Percentiles rank a stretch among this genome's conserved stretches.
Evolutionary conservation across 2,113 vertebrate genomes (phyloP).

Genomic region (Mustela lutreola): DNA sequence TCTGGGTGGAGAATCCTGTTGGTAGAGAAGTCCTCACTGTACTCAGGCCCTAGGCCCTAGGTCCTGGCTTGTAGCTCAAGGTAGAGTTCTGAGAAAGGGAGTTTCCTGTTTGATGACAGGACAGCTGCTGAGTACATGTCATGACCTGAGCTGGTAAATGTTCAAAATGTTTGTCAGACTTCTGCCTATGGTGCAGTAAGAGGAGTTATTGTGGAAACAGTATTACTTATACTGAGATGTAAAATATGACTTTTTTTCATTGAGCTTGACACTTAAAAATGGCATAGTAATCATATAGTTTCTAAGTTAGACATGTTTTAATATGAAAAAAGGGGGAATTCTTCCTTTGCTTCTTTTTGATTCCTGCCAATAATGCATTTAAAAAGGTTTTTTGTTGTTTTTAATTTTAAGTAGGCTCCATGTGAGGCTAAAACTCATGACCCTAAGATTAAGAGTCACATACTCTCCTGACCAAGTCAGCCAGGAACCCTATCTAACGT

Average conservation of each 20-base stretch:
- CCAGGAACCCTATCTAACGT: background rate
- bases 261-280: background rate
- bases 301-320: background rate
- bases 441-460: background rate
- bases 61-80: background rate
- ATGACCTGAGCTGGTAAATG: background rate
- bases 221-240: background rate
- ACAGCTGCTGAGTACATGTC: background rate
- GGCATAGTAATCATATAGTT: background rate
- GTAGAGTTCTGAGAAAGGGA: background rate
- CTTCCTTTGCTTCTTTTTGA: background rate
- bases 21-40: background rate
- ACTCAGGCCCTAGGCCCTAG: background rate
- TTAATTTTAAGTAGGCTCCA: background rate
- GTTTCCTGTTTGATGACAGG: background rate
- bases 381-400: background rate
- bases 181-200: background rate
- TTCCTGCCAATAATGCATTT: background rate
- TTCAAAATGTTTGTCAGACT: background rate
- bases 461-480: background rate
- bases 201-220: background rate
- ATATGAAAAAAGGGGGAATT: background rate
- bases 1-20: background rate
- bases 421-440: background rate
- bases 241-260: background rate